Base-by-base conservation (phyloP, 2,113 vertebrate genomes). In the Deroptyus accipitrinus region DNA sequence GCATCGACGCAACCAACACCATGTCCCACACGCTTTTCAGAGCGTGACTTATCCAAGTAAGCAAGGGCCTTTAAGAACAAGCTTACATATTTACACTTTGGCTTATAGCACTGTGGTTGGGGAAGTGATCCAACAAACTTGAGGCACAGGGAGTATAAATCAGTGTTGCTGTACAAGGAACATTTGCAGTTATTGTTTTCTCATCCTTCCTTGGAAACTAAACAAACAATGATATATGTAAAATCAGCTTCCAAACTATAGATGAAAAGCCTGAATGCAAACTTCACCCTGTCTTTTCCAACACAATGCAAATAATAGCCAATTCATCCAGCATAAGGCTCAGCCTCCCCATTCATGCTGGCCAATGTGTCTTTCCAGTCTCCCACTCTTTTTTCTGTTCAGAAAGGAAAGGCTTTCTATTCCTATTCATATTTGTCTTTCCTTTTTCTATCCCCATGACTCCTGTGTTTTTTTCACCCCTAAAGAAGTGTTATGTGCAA, bases 361-460 rank as follows among this genome's bases (percentile, higher is more conserved):
- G 35, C 44, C 20, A 77, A 80, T 3, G 0, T 7, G 35, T 44
- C 66, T 83, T 80, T 66, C 54, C 37, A 35, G 69, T 76, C 35
- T 87, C 46, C 9, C 17, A 63, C 31, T 61, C 8, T 31, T 72
- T 35, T 28, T 78, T 24, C 62, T 66, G 48, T 0, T 2, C 13
- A 76, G 55, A 89, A 91, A 86, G 18, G 6, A 75, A 84, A 90
- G 4, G 5, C 9, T 44, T 91, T 82, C 66, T 69, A 33, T 39
- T 68, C 23, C 48, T 93, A 51, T 48, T 92, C 25, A 63, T 41
- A 90, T 81, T 86, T 80, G 23, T 66, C 41, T 83, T 24, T 83
- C 27, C 3, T 86, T 80, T 93, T 73, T 88, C 35, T 69, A 86
- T 93, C 96, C 90, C 96, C 88, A 69, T 52, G 37, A 83, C 82